phyloP scores from a whole-genome alignment of 2,888 invertebrate genomes.

The Vanessa cardui region DNA sequence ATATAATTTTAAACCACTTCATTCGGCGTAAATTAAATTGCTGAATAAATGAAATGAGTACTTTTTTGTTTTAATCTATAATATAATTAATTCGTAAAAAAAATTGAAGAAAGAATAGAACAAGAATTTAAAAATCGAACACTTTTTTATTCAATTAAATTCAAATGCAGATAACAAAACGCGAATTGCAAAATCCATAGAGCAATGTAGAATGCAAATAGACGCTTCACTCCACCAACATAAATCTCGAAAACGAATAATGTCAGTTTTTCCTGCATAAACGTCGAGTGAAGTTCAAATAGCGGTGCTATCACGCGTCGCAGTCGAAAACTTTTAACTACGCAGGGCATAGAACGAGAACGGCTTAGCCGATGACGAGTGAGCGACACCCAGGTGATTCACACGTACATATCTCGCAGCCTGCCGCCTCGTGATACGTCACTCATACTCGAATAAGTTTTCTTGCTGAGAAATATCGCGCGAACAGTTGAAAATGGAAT shows the following conservation, averaged over 20 bases:
- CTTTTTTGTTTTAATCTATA: no score
- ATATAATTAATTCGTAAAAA: no score
- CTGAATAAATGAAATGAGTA: no score
- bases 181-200: constrained; percentile 2
- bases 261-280: constrained; percentile 38
- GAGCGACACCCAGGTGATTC: constrained; percentile 57
- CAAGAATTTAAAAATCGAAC: no score
- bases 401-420: constrained; percentile 57
- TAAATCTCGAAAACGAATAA: constrained; percentile 34
- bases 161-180: constrained; percentile 2
- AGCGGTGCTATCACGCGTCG: constrained; percentile 58
- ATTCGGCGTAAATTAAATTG: no score
- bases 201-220: constrained; percentile 13
- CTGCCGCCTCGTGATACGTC: constrained; percentile 71
- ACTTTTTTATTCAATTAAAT: neutral
- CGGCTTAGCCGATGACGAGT: constrained; percentile 68
- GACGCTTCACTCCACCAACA: constrained; percentile 23
- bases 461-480: constrained; percentile 47
- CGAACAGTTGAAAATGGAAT: constrained; percentile 34
- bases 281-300: constrained; percentile 50
- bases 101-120: no score
- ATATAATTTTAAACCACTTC: no score
- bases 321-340: constrained; percentile 70
- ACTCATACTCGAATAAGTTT: constrained; percentile 67
- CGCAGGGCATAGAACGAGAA: constrained; percentile 48